These are phyloP conservation scores for Phengaris alcon DNA, from an alignment of 2,888 invertebrate genomes.

Conservation along the genomic window DNA sequence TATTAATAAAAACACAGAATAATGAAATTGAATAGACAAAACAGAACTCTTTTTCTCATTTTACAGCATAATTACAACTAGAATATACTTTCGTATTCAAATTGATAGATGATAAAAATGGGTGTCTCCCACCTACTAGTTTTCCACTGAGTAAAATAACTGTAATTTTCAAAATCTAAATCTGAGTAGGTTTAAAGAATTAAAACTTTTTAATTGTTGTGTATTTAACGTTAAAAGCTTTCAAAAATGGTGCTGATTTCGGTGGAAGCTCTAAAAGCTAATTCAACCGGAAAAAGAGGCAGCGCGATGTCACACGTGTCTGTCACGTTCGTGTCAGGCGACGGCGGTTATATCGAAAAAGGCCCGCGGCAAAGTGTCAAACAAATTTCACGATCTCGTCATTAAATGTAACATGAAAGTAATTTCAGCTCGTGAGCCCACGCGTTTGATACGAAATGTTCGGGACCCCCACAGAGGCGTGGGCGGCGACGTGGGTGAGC, in stretches of 20 bases:
- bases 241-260: conserved; percentile 1
- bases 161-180: neutral
- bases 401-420: conserved; percentile 24
- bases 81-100: too few relatives aligned
- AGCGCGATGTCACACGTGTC: neutral
- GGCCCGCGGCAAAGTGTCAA: conserved; percentile 26
- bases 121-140: too few relatives aligned
- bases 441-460: conserved; percentile 18
- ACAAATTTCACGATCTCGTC: conserved; percentile 21
- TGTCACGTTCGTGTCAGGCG: conserved; percentile 22
- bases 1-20: neutral
- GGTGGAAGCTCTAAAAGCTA: neutral
- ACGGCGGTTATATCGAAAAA: conserved; percentile 13
- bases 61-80: too few relatives aligned
- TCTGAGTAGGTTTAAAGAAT: neutral
- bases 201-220: neutral
- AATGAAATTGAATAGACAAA: too few relatives aligned
- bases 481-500: conserved; percentile 4
- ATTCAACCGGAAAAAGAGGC: conserved; percentile 19
- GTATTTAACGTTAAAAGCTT: conserved; percentile 6
- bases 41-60: too few relatives aligned
- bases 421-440: conserved; percentile 24
- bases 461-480: conserved; percentile 1
- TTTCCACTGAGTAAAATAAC: too few relatives aligned
- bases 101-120: too few relatives aligned